Conservation (phyloP, 2,888 invertebrate genomes). For the Cremastobaeus sp. region DNA sequence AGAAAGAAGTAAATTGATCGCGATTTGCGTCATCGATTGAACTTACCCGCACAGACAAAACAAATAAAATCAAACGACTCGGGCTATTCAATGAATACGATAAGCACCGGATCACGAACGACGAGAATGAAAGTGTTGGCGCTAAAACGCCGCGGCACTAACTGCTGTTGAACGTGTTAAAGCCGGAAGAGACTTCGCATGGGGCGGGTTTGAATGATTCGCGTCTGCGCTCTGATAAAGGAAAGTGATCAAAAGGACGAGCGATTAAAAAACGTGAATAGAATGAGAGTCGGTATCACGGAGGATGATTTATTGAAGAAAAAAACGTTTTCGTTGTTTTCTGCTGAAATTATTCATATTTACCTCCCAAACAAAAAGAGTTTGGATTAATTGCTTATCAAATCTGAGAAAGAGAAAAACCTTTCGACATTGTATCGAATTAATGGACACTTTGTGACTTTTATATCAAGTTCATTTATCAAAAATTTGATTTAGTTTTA, state of each 20-base stretch:
- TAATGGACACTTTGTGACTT: too few species aligned
- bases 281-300: constrained; percentile 14
- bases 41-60: constrained; percentile 5
- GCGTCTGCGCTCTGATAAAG: constrained; percentile 30
- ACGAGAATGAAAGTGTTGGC: constrained; percentile 32
- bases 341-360: background rate
- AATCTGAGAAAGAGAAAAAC: too few species aligned
- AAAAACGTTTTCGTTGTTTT: background rate
- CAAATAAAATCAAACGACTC: background rate
- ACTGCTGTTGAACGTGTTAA: constrained; percentile 36
- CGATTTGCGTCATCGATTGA: background rate
- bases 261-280: constrained; percentile 23
- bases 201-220: constrained; percentile 32
- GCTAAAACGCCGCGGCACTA: constrained; percentile 44
- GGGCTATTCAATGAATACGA: background rate
- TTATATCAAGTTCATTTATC: too few species aligned
- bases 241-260: constrained; percentile 24
- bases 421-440: background rate
- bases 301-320: constrained; percentile 17
- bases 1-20: too few species aligned
- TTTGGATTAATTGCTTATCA: too few species aligned
- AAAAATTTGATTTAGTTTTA: too few species aligned
- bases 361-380: background rate
- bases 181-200: constrained; percentile 32
- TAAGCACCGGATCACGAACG: constrained; percentile 11